Evolutionary conservation across 2,888 invertebrate species (phyloP).

Genomic region (Melitaea athalia): DNA sequence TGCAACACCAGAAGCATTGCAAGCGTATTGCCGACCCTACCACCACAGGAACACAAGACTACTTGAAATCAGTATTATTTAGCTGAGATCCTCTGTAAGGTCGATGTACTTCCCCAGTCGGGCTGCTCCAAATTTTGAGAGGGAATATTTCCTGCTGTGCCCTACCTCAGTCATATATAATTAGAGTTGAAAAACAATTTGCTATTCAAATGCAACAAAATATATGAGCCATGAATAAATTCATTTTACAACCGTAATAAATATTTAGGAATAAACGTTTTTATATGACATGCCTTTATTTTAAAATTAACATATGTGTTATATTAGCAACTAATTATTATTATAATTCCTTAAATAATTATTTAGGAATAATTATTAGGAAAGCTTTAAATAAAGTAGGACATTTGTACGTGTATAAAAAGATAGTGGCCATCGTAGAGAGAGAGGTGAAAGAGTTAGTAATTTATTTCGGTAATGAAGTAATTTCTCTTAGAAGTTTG

Average conservation of each 20-base stretch:
- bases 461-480: slow-evolving; percentile 70
- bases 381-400: slow-evolving; percentile 11
- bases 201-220: not conserved
- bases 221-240: not conserved
- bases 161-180: too few relatives aligned
- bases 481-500: slow-evolving; percentile 65
- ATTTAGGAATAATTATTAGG: not conserved
- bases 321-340: not conserved
- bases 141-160: too few relatives aligned
- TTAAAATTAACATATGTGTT: not conserved
- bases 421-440: slow-evolving; percentile 22
- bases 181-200: not conserved
- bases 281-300: not conserved
- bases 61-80: too few relatives aligned
- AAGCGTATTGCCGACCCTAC: too few relatives aligned
- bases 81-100: too few relatives aligned
- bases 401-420: slow-evolving; percentile 21
- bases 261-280: not conserved
- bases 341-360: not conserved
- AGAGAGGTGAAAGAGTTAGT: slow-evolving; percentile 52
- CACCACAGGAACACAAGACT: too few relatives aligned
- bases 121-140: too few relatives aligned
- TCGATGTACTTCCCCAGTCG: too few relatives aligned
- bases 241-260: not conserved
- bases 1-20: too few relatives aligned